Base-by-base conservation (phyloP, 2,888 invertebrate species). In the Diloba caeruleocephala region DNA sequence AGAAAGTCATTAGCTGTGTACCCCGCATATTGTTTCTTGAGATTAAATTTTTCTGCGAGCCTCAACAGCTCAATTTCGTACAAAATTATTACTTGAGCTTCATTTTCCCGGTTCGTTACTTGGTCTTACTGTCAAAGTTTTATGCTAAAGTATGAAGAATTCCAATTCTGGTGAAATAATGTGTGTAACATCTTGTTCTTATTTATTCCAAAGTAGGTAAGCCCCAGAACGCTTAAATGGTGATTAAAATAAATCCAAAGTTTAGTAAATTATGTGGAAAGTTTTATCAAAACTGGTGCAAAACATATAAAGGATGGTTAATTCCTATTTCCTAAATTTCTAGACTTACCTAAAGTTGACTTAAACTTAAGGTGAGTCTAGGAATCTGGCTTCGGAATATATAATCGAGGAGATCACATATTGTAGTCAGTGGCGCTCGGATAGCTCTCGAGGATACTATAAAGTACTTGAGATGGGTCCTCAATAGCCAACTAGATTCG, bases 81-180 rank as follows among this genome's bases (percentile, higher is more conserved):
- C 37, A 26, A 59, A 65, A 62, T 62, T 59, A 62, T 70, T 62
- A 62, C 62, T 57, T 17, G 10, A 32, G 56, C 52, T 57, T 59
- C 50, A 71, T 71, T 70, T 57, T 58, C 50, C 50, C 38, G 55
- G 62, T 65, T 69, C 66, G 62, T 73, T 72, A 58, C 52, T 66
- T 45, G 39, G 44, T 48, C 43, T 43, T 59, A 59, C 53, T 60
- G 62, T 49, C 54, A 60, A 63, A 67, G 48, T 63, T 63, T 63
- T 49, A 61, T 66, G 44, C 5, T 54, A 28, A 66, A 61, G 52
- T 45, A 58, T 58, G 25, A 65, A 61, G 61, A 39, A 66, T 59
- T 53, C 17, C 66, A 46, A 66, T 62, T 38, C 44, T 10, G 29
- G 29, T 65, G 17, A 43, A 42, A 45, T 61, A 65, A 61, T 58